phyloP scores from a whole-genome alignment of 2,888 invertebrate genomes.

The Xestia xanthographa region DNA sequence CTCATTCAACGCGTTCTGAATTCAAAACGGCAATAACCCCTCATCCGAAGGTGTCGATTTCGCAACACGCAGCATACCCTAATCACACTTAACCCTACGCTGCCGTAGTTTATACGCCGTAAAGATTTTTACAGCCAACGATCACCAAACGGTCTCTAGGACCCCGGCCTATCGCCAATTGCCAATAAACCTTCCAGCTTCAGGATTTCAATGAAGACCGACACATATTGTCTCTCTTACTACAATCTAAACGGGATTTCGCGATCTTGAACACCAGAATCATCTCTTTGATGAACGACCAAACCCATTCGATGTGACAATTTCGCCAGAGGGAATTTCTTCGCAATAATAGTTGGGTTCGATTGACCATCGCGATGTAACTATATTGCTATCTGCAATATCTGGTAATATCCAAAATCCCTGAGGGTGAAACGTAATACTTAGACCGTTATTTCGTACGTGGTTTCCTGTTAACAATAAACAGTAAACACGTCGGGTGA shows the following conservation, averaged over 20 bases:
- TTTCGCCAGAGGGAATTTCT: conserved; percentile 54
- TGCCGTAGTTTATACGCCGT: conserved; percentile 84
- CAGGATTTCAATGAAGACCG: conserved; percentile 80
- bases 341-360: conserved; percentile 42
- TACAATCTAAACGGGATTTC: conserved; percentile 67
- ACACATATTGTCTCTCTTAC: conserved; percentile 64
- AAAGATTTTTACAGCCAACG: conserved; percentile 86
- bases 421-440: conserved; percentile 54
- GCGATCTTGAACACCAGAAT: conserved; percentile 53
- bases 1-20: conserved; percentile 45
- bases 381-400: conserved; percentile 64
- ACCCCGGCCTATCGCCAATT: conserved; percentile 72
- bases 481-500: conserved; percentile 58
- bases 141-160: conserved; percentile 73
- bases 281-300: conserved; percentile 67
- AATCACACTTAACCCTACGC: conserved; percentile 86
- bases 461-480: conserved; percentile 52
- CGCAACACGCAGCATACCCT: conserved; percentile 71
- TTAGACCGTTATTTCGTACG: conserved; percentile 56
- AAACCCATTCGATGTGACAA: conserved; percentile 63
- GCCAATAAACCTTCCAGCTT: conserved; percentile 79
- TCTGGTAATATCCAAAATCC: conserved; percentile 67
- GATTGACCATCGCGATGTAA: conserved; percentile 51
- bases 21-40: conserved; percentile 61
- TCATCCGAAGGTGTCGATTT: conserved; percentile 67